phyloP scores from a whole-genome alignment of 1,140 invertebrate genomes.

The Trichonephila clavipes region DNA sequence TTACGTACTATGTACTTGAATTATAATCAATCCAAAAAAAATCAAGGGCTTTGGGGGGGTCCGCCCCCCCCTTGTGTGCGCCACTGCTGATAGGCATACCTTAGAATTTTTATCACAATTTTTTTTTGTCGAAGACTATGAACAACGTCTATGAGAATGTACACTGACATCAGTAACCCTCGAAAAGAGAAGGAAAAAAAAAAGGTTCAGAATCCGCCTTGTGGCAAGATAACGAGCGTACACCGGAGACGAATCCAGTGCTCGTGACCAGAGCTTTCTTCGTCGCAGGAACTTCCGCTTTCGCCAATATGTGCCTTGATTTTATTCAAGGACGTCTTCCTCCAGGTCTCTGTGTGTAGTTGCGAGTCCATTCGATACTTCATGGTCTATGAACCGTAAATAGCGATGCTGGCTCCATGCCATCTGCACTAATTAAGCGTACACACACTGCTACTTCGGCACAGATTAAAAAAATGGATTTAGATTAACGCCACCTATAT shows the following conservation, averaged over 20 bases:
- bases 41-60: too few species aligned
- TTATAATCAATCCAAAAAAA: too few species aligned
- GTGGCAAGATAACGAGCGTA: neutral
- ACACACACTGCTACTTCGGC: neutral
- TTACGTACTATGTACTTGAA: too few species aligned
- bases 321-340: slow-evolving; percentile 48
- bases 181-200: too few species aligned
- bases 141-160: too few species aligned
- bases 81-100: too few species aligned
- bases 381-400: slow-evolving; percentile 61
- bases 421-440: slow-evolving; percentile 52
- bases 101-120: too few species aligned
- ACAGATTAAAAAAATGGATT: neutral
- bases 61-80: too few species aligned
- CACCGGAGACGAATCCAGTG: neutral
- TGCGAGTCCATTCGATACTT: slow-evolving; percentile 35
- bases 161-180: too few species aligned
- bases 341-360: neutral
- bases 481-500: slow-evolving; percentile 10
- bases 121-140: too few species aligned
- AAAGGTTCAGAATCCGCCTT: too few species aligned
- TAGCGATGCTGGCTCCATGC: slow-evolving; percentile 44
- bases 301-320: slow-evolving; percentile 38
- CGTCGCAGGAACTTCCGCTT: slow-evolving; percentile 49
- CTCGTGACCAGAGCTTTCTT: slow-evolving; percentile 36